phyloP scores from a whole-genome alignment of 2,888 invertebrate species.

The Phalangium opilio region DNA sequence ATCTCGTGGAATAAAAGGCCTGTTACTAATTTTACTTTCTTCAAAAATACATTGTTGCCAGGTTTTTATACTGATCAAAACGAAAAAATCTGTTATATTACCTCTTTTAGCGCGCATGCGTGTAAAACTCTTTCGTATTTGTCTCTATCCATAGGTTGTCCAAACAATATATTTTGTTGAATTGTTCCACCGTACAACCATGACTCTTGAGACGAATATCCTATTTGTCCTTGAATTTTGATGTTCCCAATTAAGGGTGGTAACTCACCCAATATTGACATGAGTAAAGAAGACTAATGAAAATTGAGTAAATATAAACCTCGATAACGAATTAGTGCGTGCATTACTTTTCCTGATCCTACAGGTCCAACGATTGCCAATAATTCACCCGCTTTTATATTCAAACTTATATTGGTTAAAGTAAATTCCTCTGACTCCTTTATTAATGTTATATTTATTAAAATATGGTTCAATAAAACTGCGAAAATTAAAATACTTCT shows the following conservation, averaged over 20 bases:
- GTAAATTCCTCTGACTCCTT: slow-evolving; percentile 2
- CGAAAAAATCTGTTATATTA: too few relatives aligned
- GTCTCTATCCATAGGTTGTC: slow-evolving; percentile 43
- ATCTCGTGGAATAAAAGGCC: too few relatives aligned
- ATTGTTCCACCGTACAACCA: slow-evolving; percentile 61
- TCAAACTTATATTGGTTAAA: slow-evolving; percentile 24
- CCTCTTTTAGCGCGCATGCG: slow-evolving; percentile 35
- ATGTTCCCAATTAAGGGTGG: slow-evolving; percentile 44
- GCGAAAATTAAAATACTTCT: too few relatives aligned
- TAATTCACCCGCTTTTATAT: slow-evolving; percentile 31
- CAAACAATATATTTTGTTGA: slow-evolving; percentile 83
- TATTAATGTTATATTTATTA: too few relatives aligned
- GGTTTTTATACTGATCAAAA: too few relatives aligned
- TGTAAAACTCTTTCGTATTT: slow-evolving; percentile 38
- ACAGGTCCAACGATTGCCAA: slow-evolving; percentile 73
- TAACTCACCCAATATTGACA: slow-evolving; percentile 53
- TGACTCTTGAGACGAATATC: slow-evolving; percentile 52
- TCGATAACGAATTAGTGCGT: too few relatives aligned
- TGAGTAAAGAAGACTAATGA: slow-evolving; percentile 34
- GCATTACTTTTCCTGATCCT: slow-evolving; percentile 71
- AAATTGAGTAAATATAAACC: slow-evolving; percentile 25
- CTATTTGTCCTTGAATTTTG: slow-evolving; percentile 42
- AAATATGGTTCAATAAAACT: too few relatives aligned
- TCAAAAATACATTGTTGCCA: too few relatives aligned
- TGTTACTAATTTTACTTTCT: too few relatives aligned